These are phyloP conservation scores for Gobionotothen gibberifrons DNA, from an alignment of 2,797 vertebrate species.

Conservation along the genomic window DNA sequence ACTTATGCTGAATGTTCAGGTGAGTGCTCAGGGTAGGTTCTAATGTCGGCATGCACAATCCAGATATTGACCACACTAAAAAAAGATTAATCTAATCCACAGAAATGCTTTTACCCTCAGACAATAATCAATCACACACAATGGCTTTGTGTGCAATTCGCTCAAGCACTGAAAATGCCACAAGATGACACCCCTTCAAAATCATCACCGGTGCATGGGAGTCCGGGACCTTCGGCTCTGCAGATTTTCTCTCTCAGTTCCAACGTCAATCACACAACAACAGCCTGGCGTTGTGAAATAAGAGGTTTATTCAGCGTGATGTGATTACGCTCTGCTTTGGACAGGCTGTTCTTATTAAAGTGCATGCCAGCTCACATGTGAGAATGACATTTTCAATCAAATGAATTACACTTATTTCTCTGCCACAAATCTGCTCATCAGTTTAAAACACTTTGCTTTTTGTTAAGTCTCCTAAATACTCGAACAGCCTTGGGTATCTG, in stretches of 20 bases:
- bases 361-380: slow-evolving; percentile 26
- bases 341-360: slow-evolving; percentile 43
- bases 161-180: no score
- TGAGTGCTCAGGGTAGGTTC: background rate
- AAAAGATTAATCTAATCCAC: background rate
- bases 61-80: no score
- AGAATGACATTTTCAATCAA: slow-evolving; percentile 45
- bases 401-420: slow-evolving; percentile 19
- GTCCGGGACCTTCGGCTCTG: slow-evolving; percentile 23
- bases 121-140: no score
- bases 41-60: background rate
- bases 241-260: slow-evolving; percentile 37
- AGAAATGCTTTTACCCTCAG: no score
- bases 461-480: background rate
- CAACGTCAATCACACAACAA: slow-evolving; percentile 57
- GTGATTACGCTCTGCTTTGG: slow-evolving; percentile 39
- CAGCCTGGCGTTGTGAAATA: slow-evolving; percentile 49
- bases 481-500: background rate
- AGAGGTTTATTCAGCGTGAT: slow-evolving; percentile 51
- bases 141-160: no score
- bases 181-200: background rate
- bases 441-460: background rate
- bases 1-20: background rate
- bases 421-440: background rate
- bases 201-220: background rate